Conservation (phyloP, 1,140 invertebrate species). For the Drosophila ironensis region DNA sequence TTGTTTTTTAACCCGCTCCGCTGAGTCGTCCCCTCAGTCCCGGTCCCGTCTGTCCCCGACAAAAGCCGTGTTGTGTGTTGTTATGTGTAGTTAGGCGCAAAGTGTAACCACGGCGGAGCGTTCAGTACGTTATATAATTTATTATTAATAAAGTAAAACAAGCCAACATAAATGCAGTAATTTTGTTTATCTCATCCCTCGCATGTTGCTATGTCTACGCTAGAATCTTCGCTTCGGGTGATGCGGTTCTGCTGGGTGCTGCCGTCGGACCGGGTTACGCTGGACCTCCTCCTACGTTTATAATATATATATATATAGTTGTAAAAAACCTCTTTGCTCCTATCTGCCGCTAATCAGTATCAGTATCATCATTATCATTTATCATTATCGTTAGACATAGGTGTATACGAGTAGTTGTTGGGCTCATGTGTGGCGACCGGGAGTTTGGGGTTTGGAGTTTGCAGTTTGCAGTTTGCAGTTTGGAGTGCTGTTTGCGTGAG, state of each 20-base stretch:
- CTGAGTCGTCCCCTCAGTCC: conserved; percentile 4
- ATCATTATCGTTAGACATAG: conserved; percentile 30
- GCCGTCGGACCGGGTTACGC: conserved; percentile 16
- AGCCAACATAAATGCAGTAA: conserved; percentile 52
- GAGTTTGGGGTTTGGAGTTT: background rate
- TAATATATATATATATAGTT: conserved; percentile 29
- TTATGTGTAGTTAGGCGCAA: conserved; percentile 59
- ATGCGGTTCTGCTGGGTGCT: conserved; percentile 13
- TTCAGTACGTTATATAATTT: conserved; percentile 77
- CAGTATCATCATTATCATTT: conserved; percentile 17
- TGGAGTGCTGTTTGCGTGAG: conserved; percentile 3
- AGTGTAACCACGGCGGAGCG: conserved; percentile 50
- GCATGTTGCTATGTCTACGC: background rate
- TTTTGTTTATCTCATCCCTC: conserved; percentile 18
- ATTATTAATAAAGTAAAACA: conserved; percentile 78
- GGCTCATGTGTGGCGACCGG: background rate
- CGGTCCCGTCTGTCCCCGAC: background rate
- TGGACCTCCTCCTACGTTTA: no score
- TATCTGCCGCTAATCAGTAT: conserved; percentile 26
- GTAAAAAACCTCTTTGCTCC: conserved; percentile 35
- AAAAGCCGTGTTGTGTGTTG: conserved; percentile 38
- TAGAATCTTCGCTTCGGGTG: conserved; percentile 3
- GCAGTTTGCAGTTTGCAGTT: conserved; percentile 21
- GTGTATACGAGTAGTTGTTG: no score
- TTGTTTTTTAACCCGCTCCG: conserved; percentile 24